phyloP scores from a whole-genome alignment of 2,888 invertebrate species.

The Rhimphoctona megacephalus region DNA sequence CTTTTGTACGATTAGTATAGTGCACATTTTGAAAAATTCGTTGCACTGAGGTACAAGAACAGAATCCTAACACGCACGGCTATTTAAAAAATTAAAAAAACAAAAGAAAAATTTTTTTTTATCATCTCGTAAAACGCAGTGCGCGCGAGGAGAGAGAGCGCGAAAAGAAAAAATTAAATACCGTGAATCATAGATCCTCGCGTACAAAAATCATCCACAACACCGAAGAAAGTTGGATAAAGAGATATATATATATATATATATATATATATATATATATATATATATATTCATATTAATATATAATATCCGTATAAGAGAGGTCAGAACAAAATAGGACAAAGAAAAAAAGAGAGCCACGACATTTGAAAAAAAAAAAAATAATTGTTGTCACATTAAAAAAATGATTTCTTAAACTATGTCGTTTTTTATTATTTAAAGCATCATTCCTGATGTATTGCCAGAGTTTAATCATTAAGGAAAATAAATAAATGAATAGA shows the following conservation, averaged over 20 bases:
- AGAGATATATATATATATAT: slow-evolving; percentile 12
- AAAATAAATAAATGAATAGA: not conserved
- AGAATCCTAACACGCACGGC: slow-evolving; percentile 27
- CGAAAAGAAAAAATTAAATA: slow-evolving; percentile 77
- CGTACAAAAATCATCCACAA: slow-evolving; percentile 67
- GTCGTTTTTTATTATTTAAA: not conserved
- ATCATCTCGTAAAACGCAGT: slow-evolving; percentile 37
- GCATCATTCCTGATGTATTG: not conserved
- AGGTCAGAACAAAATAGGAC: not conserved
- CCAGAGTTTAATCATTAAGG: not conserved
- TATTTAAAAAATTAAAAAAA: no score
- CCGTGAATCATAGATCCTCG: slow-evolving; percentile 66
- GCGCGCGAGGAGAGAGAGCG: slow-evolving; percentile 76
- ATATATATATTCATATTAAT: not conserved
- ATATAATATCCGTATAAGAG: not conserved
- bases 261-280: no score
- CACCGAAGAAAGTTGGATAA: slow-evolving; percentile 67
- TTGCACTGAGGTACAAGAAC: slow-evolving; percentile 7
- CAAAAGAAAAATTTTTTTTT: slow-evolving; percentile 8
- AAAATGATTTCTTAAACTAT: not conserved
- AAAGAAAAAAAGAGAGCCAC: not conserved
- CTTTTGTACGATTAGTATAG: slow-evolving; percentile 46
- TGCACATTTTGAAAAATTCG: slow-evolving; percentile 37
- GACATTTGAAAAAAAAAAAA: not conserved
- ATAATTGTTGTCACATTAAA: not conserved